phyloP scores from a whole-genome alignment of 2,113 vertebrate species.

The Bos indicus region DNA sequence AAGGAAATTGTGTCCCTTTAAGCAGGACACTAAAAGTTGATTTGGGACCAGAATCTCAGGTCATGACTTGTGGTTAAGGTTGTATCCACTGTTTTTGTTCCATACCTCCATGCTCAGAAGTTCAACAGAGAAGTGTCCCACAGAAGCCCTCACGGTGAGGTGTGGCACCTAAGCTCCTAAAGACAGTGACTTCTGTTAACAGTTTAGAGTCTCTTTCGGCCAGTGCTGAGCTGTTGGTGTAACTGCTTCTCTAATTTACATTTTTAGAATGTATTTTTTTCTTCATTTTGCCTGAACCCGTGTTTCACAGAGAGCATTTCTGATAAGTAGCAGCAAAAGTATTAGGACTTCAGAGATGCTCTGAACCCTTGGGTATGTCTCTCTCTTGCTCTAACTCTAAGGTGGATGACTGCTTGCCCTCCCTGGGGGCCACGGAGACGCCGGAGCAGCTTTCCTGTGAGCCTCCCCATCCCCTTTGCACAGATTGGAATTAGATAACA shows the following conservation, averaged over 20 bases:
- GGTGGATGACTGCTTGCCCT: background rate
- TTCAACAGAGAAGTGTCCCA: background rate
- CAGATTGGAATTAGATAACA: background rate
- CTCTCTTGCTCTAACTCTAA: background rate
- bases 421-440: background rate
- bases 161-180: background rate
- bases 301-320: background rate
- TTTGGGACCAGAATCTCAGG: background rate
- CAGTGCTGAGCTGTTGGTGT: background rate
- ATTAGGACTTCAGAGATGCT: background rate
- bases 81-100: background rate
- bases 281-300: background rate
- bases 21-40: conserved; percentile 22
- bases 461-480: background rate
- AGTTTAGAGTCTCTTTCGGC: background rate
- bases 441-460: background rate
- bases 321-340: background rate
- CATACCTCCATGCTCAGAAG: background rate
- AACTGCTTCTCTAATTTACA: background rate
- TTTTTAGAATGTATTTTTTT: conserved; percentile 8
- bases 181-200: background rate
- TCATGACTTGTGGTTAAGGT: conserved; percentile 40
- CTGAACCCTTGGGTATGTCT: too few relatives aligned
- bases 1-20: background rate
- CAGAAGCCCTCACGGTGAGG: background rate